phyloP scores from a whole-genome alignment of 2,888 invertebrate genomes.

The Tetheella fluctuosa region DNA sequence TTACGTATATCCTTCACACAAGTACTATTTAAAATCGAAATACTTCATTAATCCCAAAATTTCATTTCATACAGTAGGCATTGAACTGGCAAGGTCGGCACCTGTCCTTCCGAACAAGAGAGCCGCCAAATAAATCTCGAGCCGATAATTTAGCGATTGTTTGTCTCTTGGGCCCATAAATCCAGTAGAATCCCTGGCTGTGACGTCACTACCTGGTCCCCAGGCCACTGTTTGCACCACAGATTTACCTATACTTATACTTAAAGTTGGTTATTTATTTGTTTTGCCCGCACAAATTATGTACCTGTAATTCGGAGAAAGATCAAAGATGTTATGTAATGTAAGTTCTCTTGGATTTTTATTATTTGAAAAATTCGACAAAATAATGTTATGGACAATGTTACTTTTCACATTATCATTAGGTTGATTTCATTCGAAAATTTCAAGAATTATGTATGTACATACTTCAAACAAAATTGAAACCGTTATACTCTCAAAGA shows the following conservation, averaged over 20 bases:
- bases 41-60: neutral
- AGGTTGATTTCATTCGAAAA: neutral
- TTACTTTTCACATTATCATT: neutral
- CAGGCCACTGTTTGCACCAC: constrained; percentile 42
- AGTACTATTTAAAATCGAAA: neutral
- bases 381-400: too few relatives aligned
- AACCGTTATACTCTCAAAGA: neutral
- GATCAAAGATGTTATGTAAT: neutral
- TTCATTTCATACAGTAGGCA: neutral
- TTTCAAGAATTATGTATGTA: neutral
- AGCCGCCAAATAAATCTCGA: constrained; percentile 53
- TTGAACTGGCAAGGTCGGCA: constrained; percentile 37
- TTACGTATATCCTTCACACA: neutral
- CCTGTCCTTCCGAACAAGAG: constrained; percentile 45
- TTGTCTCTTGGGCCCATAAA: constrained; percentile 48
- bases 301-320: constrained; percentile 24
- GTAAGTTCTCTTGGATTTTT: too few relatives aligned
- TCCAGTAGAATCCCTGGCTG: constrained; percentile 21
- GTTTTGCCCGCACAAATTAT: constrained; percentile 59
- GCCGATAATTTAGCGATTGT: constrained; percentile 70
- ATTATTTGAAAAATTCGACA: neutral
- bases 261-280: constrained; percentile 68
- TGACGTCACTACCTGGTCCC: constrained; percentile 31
- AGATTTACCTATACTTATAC: constrained; percentile 32
- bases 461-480: neutral